Conservation (phyloP, 2,797 vertebrate genomes). For the Dermochelys coriacea region DNA sequence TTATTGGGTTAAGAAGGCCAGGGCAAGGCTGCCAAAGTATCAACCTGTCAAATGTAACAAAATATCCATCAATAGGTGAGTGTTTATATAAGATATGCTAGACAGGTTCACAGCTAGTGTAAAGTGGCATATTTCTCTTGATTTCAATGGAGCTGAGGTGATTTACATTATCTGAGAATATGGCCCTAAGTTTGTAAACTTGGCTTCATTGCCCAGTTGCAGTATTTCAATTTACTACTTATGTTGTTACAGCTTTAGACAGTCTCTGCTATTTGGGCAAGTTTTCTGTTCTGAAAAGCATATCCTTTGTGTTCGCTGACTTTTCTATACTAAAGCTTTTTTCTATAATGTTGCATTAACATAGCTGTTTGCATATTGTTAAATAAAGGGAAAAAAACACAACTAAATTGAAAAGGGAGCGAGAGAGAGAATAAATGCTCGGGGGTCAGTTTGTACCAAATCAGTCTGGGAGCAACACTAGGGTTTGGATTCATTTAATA, state of each 20-base stretch:
- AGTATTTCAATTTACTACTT: neutral
- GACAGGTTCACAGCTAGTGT: neutral
- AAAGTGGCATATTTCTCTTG: neutral
- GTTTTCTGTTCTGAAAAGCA: neutral
- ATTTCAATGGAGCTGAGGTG: rapidly evolving
- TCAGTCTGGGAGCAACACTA: neutral
- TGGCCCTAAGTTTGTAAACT: neutral
- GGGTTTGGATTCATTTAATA: neutral
- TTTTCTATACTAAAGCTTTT: neutral
- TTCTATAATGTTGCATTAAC: neutral
- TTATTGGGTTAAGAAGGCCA: neutral
- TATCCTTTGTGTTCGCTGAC: neutral
- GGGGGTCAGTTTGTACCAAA: neutral
- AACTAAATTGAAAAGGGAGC: neutral
- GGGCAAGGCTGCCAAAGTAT: neutral
- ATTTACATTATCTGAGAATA: neutral
- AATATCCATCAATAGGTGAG: neutral
- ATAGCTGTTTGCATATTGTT: neutral
- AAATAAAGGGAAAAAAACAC: neutral
- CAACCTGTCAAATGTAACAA: neutral
- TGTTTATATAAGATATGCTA: neutral
- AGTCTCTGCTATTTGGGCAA: neutral
- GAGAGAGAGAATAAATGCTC: neutral
- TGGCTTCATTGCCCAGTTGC: neutral
- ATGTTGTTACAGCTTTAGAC: neutral